Evolutionary conservation across 2,113 vertebrate genomes (phyloP), one percentile per base, ranked within the genome.

Genomic region (Paraplagusia blochii): DNA sequence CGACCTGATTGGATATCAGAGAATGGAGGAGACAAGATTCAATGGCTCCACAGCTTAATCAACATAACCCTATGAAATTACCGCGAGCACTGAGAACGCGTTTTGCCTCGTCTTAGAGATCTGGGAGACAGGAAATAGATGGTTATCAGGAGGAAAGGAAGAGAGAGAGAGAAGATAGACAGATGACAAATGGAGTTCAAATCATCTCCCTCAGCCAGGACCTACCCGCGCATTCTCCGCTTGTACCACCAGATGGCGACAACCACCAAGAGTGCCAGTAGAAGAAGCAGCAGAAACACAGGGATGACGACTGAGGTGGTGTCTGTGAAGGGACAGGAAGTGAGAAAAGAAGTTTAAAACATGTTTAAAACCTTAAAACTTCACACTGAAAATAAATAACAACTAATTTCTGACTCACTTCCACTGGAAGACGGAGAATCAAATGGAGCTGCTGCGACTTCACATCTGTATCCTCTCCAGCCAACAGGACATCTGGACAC

Each of bases 191-290:
- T 67, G 61, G 61, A 33, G 53, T 11, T 12, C 4, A 48, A 40
- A 45, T 5, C 10, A 11, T 5, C 38, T 40, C 38, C 10, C 1
- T 11, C 10, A 11, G 10, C 11, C 22, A 42, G 11, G 29, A 79
- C 95, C 92, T 72, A 98, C 96, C 96, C 95, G 44, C 93, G 93
- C 87, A 97, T 94, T 80, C 93, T 90, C 76, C 91, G 89, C 77
- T 94, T 96, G 80, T 98, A 97, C 95, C 96, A 98, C 74, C 93
- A 87, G 58, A 96, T 91, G 64, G 85, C 89, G 48, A 92, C 93
- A 0, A 91, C 93, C 1, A 90, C 79, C 68, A 95, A 79, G 5
- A 97, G 79, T 12, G 93, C 72, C 62, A 91, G 58, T 18, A 98
- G 40, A 11, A 97, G 80, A 11, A 97, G 80, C 34, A 95, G 81